A percentile compares a stretch with the other conserved stretches of the same genome.
Conservation (phyloP, 2,797 vertebrate species). For the Knipowitschia caucasica region DNA sequence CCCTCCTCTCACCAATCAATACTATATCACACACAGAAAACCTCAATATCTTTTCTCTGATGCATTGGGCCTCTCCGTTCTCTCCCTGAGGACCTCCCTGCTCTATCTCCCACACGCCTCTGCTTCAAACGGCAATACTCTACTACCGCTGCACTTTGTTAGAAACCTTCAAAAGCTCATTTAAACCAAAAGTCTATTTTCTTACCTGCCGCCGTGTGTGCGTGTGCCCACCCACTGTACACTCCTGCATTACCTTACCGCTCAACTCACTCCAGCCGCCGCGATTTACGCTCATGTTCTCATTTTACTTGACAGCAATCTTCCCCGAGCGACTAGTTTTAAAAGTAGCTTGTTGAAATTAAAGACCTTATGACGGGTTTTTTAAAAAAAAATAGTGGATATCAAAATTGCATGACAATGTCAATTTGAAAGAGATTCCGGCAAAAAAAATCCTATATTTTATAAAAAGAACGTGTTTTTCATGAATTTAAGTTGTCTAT, state of each 20-base stretch:
- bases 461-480: too few species aligned
- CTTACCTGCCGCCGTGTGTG: neutral
- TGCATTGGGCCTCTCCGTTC: constrained; percentile 19
- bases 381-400: too few species aligned
- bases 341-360: constrained; percentile 12
- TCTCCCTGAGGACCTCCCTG: constrained; percentile 14
- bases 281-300: constrained; percentile 12
- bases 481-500: too few species aligned
- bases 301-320: constrained; percentile 12
- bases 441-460: too few species aligned
- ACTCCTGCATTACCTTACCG: constrained; percentile 22
- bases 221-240: constrained; percentile 11
- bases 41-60: constrained; percentile 35
- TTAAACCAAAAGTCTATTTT: constrained; percentile 10
- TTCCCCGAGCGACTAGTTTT: constrained; percentile 9
- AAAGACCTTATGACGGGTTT: too few species aligned
- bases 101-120: constrained; percentile 23
- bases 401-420: too few species aligned
- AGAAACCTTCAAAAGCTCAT: constrained; percentile 13
- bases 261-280: constrained; percentile 19
- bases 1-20: constrained; percentile 48
- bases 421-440: too few species aligned
- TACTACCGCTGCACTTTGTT: constrained; percentile 18
- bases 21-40: constrained; percentile 39
- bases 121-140: constrained; percentile 4